Percentiles rank a stretch among this genome's conserved stretches.
These are phyloP conservation scores for Trachelus iudaicus DNA, from an alignment of 2,888 invertebrate species.

Conservation along the genomic window DNA sequence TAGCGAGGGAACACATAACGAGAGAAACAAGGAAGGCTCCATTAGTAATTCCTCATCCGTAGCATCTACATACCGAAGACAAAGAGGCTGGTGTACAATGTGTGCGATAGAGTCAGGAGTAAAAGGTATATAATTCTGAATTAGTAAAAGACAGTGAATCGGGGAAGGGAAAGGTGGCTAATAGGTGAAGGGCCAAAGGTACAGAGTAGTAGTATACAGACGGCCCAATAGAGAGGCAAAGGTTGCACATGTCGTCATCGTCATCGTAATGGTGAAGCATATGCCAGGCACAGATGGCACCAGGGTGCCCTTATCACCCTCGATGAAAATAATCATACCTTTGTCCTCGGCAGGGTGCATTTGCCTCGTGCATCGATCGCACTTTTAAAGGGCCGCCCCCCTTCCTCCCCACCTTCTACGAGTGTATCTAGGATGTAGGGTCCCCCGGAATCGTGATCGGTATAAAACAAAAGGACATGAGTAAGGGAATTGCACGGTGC, in stretches of 20 bases:
- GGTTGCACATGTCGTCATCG: conserved; percentile 37
- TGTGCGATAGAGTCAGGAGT: neutral
- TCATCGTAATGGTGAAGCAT: conserved; percentile 36
- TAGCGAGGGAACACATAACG: conserved; percentile 8
- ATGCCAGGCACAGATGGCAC: conserved; percentile 52
- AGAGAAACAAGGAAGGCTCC: neutral
- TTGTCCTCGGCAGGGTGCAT: conserved; percentile 1
- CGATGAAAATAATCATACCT: neutral
- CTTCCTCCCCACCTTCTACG: neutral
- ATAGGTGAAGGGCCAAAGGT: neutral
- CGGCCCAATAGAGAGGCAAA: neutral
- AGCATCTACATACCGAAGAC: conserved; percentile 10
- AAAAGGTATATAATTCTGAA: neutral
- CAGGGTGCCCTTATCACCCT: conserved; percentile 44
- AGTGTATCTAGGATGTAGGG: neutral
- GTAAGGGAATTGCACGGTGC: neutral
- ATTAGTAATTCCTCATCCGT: conserved; percentile 14
- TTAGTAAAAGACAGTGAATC: neutral
- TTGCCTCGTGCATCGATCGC: neutral
- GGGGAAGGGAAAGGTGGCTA: neutral
- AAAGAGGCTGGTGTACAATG: conserved; percentile 7
- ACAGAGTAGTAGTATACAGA: neutral
- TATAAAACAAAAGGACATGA: neutral
- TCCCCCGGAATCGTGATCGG: neutral
- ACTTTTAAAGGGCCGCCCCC: neutral